Percentiles rank a stretch among this genome's conserved stretches.
These are phyloP conservation scores for Drosophila willistoni DNA, from an alignment of 1,140 invertebrate genomes.

Conservation along the genomic window DNA sequence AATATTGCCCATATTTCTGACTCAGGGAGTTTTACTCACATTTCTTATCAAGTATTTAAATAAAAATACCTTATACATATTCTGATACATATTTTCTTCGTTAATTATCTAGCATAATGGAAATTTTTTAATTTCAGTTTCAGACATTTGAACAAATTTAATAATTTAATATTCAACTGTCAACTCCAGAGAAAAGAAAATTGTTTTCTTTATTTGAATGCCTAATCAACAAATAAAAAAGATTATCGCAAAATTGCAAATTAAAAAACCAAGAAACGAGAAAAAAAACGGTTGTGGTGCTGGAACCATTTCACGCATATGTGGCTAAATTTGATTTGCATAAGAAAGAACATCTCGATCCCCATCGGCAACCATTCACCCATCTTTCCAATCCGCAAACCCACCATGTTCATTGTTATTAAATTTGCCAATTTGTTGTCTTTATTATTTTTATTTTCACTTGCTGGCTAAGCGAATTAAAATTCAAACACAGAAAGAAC, in stretches of 20 bases:
- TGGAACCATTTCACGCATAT: conserved; percentile 74
- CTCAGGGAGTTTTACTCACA: too few relatives aligned
- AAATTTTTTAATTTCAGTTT: not conserved
- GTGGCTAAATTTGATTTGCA: conserved; percentile 77
- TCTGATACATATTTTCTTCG: too few relatives aligned
- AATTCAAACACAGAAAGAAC: conserved; percentile 47
- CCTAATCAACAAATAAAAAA: conserved; percentile 64
- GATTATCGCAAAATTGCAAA: conserved; percentile 77
- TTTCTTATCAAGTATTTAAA: too few relatives aligned
- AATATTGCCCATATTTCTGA: too few relatives aligned
- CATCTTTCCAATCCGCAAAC: conserved; percentile 18
- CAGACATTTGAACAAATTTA: not conserved
- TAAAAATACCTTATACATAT: too few relatives aligned
- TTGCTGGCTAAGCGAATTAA: conserved; percentile 68
- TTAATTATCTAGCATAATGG: too few relatives aligned
- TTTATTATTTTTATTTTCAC: conserved; percentile 38
- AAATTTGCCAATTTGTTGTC: conserved; percentile 71
- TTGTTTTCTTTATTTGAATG: conserved; percentile 70
- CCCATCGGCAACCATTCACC: conserved; percentile 24
- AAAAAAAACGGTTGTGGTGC: not conserved
- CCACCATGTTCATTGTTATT: conserved; percentile 67
- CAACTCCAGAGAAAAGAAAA: conserved; percentile 27
- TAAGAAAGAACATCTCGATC: conserved; percentile 57
- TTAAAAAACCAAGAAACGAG: conserved; percentile 50
- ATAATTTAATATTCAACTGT: conserved; percentile 9